A percentile compares a stretch with the other conserved stretches of the same genome.
phyloP scores from a whole-genome alignment of 2,113 vertebrate species.

The Stigmatopora nigra region DNA sequence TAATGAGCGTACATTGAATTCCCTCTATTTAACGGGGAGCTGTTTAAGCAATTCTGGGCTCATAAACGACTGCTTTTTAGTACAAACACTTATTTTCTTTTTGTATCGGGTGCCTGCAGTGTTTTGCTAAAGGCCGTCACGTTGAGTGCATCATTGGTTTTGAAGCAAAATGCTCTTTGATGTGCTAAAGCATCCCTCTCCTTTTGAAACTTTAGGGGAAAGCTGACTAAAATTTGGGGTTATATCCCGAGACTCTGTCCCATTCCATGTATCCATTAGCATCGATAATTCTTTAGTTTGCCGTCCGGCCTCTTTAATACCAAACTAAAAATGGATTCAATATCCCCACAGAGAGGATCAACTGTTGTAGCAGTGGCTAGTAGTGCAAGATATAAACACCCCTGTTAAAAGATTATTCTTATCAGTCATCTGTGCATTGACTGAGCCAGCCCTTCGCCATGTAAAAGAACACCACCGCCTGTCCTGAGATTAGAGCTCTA shows the following conservation, averaged over 20 bases:
- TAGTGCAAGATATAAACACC: conserved; percentile 47
- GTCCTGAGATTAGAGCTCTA: conserved; percentile 48
- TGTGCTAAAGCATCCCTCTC: conserved; percentile 2
- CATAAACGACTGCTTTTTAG: conserved; percentile 29
- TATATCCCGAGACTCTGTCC: conserved; percentile 31
- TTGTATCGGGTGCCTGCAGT: neutral
- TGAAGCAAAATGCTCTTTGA: conserved; percentile 17
- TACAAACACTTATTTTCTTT: conserved; percentile 30
- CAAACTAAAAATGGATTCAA: conserved; percentile 43
- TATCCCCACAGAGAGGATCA: conserved; percentile 37
- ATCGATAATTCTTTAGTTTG: conserved; percentile 19
- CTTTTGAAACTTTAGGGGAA: conserved; percentile 3
- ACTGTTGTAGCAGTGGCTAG: conserved; percentile 34
- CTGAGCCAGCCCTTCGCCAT: conserved; percentile 26
- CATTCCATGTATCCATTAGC: conserved; percentile 14
- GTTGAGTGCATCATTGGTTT: conserved; percentile 13
- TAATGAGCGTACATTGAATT: conserved; percentile 51
- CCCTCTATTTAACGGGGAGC: conserved; percentile 19
- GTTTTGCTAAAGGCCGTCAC: conserved; percentile 14
- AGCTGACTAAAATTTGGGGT: conserved; percentile 24
- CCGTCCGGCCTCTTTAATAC: conserved; percentile 10
- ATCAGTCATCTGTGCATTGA: conserved; percentile 37
- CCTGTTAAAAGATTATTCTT: conserved; percentile 53
- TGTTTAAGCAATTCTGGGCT: conserved; percentile 30
- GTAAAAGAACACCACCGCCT: conserved; percentile 43